A percentile compares a stretch with the other conserved stretches of the same genome.
These are phyloP conservation scores for Chaetodon auriga DNA, from an alignment of 2,113 vertebrate species.

Conservation along the genomic window DNA sequence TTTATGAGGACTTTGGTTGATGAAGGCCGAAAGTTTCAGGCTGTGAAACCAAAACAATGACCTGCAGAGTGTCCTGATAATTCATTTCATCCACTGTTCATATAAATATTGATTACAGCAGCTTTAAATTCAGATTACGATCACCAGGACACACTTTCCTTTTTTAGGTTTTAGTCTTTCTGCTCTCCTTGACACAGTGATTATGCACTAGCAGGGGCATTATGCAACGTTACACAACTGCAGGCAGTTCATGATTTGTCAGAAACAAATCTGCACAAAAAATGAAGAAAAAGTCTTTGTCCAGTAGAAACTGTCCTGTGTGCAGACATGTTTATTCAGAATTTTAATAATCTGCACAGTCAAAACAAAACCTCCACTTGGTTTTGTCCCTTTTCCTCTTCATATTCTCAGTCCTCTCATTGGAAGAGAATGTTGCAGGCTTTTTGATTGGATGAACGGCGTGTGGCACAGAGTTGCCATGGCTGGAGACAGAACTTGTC, in stretches of 20 bases:
- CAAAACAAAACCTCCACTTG: background rate
- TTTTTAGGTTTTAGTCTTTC: background rate
- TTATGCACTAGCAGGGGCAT: background rate
- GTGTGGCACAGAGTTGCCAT: background rate
- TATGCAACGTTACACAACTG: conserved; percentile 13
- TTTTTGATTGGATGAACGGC: conserved; percentile 35
- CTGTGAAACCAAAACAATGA: background rate
- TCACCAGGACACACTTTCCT: no score
- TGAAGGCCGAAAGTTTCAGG: background rate
- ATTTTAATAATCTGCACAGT: background rate
- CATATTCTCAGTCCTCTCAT: background rate
- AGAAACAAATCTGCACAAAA: background rate
- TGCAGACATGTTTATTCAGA: background rate
- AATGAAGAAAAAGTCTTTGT: background rate
- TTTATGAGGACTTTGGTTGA: no score
- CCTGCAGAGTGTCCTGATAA: background rate
- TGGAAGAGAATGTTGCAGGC: conserved; percentile 4
- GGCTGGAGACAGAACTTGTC: conserved; percentile 45
- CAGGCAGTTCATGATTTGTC: background rate
- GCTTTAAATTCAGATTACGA: background rate
- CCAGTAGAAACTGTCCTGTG: background rate
- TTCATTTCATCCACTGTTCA: background rate
- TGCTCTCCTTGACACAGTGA: background rate
- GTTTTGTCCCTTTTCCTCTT: background rate
- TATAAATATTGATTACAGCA: background rate